phyloP scores from a whole-genome alignment of 1,140 invertebrate species.

The Macrostomum lignano region DNA sequence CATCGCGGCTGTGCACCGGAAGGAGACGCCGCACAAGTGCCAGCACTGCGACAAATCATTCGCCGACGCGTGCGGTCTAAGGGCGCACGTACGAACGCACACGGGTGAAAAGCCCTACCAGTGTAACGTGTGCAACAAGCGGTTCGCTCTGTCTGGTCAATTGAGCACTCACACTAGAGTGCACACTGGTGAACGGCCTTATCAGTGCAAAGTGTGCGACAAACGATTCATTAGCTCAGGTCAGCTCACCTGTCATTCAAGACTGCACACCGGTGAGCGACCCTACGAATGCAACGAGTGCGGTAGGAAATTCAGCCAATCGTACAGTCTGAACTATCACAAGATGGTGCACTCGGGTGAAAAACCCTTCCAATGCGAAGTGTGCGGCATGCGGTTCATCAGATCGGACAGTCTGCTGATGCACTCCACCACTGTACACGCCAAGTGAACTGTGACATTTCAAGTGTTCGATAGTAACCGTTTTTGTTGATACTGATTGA shows the following conservation, averaged over 20 bases:
- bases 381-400: too few relatives aligned
- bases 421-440: too few relatives aligned
- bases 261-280: slow-evolving; percentile 44
- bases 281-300: slow-evolving; percentile 61
- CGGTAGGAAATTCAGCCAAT: too few relatives aligned
- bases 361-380: too few relatives aligned
- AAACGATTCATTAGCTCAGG: not conserved
- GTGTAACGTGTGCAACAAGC: not conserved
- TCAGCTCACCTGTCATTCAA: slow-evolving; percentile 38
- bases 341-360: too few relatives aligned
- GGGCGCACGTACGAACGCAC: not conserved
- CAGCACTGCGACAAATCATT: slow-evolving; percentile 2
- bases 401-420: too few relatives aligned
- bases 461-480: too few relatives aligned
- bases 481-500: too few relatives aligned
- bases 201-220: slow-evolving; percentile 38
- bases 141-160: not conserved
- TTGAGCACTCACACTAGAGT: slow-evolving; percentile 42
- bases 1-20: too few relatives aligned
- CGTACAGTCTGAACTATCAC: too few relatives aligned
- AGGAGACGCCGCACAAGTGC: too few relatives aligned
- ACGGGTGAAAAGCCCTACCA: not conserved
- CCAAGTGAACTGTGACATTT: too few relatives aligned
- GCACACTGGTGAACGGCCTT: slow-evolving; percentile 48
- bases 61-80: not conserved